Evolutionary conservation across 2,797 vertebrate genomes (phyloP).

Genomic region (Eleutherodactylus coqui): DNA sequence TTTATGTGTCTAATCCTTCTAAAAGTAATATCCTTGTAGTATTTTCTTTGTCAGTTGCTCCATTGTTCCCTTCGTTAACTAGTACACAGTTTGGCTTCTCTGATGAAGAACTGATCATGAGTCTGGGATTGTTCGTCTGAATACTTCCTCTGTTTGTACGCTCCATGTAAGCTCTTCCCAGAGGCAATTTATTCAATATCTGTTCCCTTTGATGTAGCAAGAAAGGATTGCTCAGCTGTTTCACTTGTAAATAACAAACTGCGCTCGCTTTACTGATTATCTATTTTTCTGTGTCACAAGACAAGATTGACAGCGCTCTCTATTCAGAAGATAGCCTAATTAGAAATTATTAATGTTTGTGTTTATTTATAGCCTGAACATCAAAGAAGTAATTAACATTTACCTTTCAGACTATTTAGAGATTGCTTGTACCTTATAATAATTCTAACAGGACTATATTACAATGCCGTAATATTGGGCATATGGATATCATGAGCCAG

Average conservation of each 20-base stretch:
- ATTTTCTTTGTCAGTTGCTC: background rate
- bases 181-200: conserved; percentile 41
- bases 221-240: conserved; percentile 44
- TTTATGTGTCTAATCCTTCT: background rate
- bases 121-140: conserved; percentile 25
- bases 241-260: conserved; percentile 36
- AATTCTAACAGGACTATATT: too few species aligned
- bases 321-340: background rate
- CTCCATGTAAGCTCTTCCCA: conserved; percentile 13
- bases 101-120: conserved; percentile 33
- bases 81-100: background rate
- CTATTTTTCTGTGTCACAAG: background rate
- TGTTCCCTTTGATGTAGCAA: conserved; percentile 38
- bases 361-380: background rate
- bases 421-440: background rate
- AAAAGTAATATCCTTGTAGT: background rate
- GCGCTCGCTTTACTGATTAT: background rate
- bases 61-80: background rate
- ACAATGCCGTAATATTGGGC: too few species aligned
- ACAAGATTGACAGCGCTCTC: background rate
- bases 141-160: background rate
- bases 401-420: background rate
- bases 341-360: background rate
- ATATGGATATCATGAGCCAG: too few species aligned
- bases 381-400: background rate